Evolutionary conservation across 2,797 vertebrate genomes (phyloP), one percentile per base, ranked within the genome.

Genomic region (Takifugu ocellatus): DNA sequence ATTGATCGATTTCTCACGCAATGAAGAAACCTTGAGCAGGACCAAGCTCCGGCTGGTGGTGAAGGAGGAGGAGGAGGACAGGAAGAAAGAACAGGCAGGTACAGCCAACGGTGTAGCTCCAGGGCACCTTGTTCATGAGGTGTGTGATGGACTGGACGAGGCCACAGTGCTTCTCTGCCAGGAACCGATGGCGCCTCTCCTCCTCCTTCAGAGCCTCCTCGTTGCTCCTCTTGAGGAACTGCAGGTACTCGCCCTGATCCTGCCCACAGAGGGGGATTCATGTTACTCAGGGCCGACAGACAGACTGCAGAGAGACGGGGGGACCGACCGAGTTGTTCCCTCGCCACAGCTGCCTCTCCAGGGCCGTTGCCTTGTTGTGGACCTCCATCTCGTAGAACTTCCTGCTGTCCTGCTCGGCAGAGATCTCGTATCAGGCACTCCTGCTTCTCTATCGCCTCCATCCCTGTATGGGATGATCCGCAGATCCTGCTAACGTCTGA

Each of bases 101-200:
- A 33, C 43, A 44, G 43, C 9, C 16, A 43, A 11, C 16, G 4
- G 11, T 43, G 42, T 16, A 43, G 11, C 11, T 45, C 44, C 17
- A 10, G 31, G 9, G 5, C 63, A 92, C 92, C 90, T 92, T 91
- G 75, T 81, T 87, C 84, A 92, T 90, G 63, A 93, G 73, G 3
- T 42, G 53, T 25, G 77, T 57, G 3, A 91, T 26, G 52, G 87
- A 83, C 69, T 88, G 78, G 1, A 84, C 68, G 25, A 93, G 64
- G 49, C 66, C 60, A 0, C 93, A 93, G 86, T 98, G 96, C 71
- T 94, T 97, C 85, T 99, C 96, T 0, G 94, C 94, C 85, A 99
- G 84, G 86, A 98, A 99, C 49, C 96, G 95, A 51, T 96, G 97
- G 57, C 97, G 89, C 39, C 97, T 92, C 79, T 94, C 95, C 86